A percentile compares a stretch with the other conserved stretches of the same genome.
Conservation (phyloP, 2,113 vertebrate genomes). For the Sylvilagus bachmani region DNA sequence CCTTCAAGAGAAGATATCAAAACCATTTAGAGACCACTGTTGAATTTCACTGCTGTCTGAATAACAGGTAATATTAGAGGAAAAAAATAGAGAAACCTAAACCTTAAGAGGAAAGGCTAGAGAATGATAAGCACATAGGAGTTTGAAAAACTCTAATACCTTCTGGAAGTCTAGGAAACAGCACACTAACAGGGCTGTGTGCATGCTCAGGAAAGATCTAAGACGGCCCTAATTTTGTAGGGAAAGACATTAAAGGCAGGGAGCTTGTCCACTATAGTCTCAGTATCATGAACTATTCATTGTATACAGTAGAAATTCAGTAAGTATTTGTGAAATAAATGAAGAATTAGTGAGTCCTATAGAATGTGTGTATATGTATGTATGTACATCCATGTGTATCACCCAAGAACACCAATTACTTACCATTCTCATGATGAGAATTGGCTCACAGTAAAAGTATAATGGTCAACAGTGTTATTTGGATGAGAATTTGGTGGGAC, state of each 20-base stretch:
- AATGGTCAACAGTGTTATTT: background rate
- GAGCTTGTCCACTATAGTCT: background rate
- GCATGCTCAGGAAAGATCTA: too few relatives aligned
- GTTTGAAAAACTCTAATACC: background rate
- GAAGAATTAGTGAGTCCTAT: background rate
- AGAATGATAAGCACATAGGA: background rate
- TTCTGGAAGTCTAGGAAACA: background rate
- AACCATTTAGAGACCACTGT: background rate
- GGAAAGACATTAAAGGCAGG: background rate
- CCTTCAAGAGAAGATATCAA: background rate
- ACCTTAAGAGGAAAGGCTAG: background rate
- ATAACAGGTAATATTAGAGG: background rate
- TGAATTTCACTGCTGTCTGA: background rate
- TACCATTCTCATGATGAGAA: background rate
- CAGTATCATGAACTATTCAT: background rate
- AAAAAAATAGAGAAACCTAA: background rate
- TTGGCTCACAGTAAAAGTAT: background rate
- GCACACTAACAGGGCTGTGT: background rate
- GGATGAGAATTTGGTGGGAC: background rate
- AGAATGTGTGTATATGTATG: background rate
- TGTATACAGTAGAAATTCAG: background rate
- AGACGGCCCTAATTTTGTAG: background rate
- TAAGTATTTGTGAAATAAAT: conserved; percentile 7
- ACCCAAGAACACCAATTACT: background rate
- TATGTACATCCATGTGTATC: background rate